These are phyloP conservation scores for Mormoops blainvillei DNA, from an alignment of 2,113 vertebrate species.

Conservation along the genomic window DNA sequence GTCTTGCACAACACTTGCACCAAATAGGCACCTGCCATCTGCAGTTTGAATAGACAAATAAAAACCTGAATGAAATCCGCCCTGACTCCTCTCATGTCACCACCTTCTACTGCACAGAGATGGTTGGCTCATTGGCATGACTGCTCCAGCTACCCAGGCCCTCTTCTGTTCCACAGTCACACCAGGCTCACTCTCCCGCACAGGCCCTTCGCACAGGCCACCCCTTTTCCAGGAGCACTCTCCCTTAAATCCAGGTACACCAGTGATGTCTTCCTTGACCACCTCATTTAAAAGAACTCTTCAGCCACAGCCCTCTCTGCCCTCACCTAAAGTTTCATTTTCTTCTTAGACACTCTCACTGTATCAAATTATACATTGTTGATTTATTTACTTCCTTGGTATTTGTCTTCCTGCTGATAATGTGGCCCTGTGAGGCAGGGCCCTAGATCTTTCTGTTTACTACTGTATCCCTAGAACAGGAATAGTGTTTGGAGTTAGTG, in stretches of 20 bases:
- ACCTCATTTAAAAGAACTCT: background rate
- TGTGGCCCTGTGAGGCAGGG: background rate
- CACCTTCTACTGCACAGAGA: background rate
- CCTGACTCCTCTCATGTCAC: no score
- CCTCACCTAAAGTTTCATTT: background rate
- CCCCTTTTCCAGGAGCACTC: background rate
- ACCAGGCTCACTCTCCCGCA: background rate
- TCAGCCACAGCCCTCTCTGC: background rate
- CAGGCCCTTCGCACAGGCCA: background rate
- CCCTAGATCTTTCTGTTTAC: background rate
- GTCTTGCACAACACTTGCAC: background rate
- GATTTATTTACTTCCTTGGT: background rate
- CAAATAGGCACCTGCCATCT: background rate
- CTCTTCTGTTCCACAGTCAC: background rate
- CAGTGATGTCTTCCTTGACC: background rate
- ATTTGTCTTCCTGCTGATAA: background rate
- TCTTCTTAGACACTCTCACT: background rate
- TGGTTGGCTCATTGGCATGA: background rate
- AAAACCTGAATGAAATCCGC: background rate
- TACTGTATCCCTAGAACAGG: background rate
- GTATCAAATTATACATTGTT: background rate
- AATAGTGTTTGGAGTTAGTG: background rate
- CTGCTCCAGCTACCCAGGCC: no score
- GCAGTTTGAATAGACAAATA: background rate
- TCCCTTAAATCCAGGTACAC: background rate